Base-by-base conservation (phyloP, 64 coral and sea anemone species). In the Orbicella faveolata region DNA sequence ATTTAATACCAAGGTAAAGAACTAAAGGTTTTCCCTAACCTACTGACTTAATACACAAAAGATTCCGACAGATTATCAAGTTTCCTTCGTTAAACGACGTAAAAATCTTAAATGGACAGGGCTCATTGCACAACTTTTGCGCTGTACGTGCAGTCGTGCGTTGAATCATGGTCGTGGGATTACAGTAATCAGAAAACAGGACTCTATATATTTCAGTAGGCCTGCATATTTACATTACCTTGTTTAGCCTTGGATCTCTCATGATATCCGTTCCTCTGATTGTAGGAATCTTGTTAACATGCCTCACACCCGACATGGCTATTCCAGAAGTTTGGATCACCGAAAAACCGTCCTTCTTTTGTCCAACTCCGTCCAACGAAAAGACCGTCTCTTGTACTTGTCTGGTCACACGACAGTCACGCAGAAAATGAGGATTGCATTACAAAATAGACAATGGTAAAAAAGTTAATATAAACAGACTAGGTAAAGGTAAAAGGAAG, bases 231-330 rank as follows among this genome's bases (percentile, higher is more conserved):
- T 48, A 16, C 18, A 67, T 77, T 44, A 96, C 95, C 95, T 96
- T 96, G 72, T 96, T 96, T 5, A 96, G 61, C 2, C 81, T 84
- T 9, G 91, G 34, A 75, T 94, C 84, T 67, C 90, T 89, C 77
- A 96, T 93, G 39, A 96, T 92, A 88, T 96, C 95, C 16, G 95
- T 83, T 11, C 95, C 95, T 80, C 95, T 89, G 77, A 96, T 96
- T 0, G 95, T 96, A 13, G 95, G 95, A 61, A 96, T 96, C 77
- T 96, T 96, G 73, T 96, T 93, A 0, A 96, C 95, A 21, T 92
- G 87, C 21, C 90, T 84, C 18, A 89, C 51, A 1, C 81, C 89
- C 37, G 95, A 84, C 95, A 96, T 81, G 69, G 65, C 65, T 85
- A 85, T 85, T 70, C 65, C 82, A 25, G 64, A 85, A 2, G 37